phyloP scores from a whole-genome alignment of 2,113 vertebrate genomes.

The Ageneiosus marmoratus region DNA sequence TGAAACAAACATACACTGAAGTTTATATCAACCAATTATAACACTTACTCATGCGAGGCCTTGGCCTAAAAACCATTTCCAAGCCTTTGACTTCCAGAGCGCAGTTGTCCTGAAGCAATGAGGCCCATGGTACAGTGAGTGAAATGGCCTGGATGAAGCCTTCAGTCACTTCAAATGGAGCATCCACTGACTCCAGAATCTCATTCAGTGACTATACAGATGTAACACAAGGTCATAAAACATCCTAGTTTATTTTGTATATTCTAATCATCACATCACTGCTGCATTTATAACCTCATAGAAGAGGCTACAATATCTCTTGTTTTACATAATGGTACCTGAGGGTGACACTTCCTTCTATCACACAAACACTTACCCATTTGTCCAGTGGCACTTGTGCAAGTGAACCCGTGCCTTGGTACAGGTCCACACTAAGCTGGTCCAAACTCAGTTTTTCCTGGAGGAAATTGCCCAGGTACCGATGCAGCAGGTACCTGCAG shows the following conservation, averaged over 20 bases:
- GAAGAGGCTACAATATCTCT: neutral
- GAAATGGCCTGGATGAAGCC: constrained; percentile 96
- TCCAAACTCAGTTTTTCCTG: constrained; percentile 97
- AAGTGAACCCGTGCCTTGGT: constrained; percentile 93
- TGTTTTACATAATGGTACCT: neutral
- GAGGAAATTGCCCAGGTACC: constrained; percentile 94
- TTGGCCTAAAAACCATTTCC: constrained; percentile 90
- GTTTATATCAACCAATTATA: too few relatives aligned
- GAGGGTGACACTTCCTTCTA: neutral
- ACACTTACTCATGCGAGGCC: constrained; percentile 85
- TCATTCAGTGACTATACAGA: constrained; percentile 88
- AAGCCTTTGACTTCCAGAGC: constrained; percentile 90
- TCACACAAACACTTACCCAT: constrained; percentile 81
- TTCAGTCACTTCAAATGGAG: constrained; percentile 90
- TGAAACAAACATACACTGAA: neutral
- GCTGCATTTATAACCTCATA: neutral
- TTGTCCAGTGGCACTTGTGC: constrained; percentile 95
- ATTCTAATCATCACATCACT: neutral
- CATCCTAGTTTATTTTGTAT: neutral
- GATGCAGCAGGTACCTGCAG: constrained; percentile 92
- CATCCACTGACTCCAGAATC: constrained; percentile 91
- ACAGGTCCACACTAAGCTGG: constrained; percentile 95
- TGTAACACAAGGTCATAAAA: constrained; percentile 28
- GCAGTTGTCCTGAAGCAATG: constrained; percentile 92
- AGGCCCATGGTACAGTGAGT: constrained; percentile 91